Evolutionary conservation across 2,888 invertebrate species (phyloP).

Genomic region (Agrochola circellaris): DNA sequence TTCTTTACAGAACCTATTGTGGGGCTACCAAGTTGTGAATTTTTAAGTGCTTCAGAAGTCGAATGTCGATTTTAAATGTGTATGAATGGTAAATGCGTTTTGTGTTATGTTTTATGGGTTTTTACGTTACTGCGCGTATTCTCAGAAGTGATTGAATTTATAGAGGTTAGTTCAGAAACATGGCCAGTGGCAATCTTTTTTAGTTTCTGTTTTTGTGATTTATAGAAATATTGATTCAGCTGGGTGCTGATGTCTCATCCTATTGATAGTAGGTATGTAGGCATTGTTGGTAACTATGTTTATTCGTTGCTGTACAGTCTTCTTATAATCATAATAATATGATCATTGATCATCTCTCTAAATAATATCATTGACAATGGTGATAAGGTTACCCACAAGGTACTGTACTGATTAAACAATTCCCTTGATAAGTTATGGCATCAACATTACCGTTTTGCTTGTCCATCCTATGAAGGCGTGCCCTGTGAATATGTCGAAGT

Average conservation of each 20-base stretch:
- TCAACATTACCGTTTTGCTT: conserved; percentile 30
- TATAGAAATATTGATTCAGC: not conserved
- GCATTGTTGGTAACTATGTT: not conserved
- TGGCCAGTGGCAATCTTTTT: not conserved
- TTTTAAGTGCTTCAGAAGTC: conserved; percentile 70
- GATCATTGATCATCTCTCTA: not conserved
- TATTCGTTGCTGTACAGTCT: not conserved
- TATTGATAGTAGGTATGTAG: too few relatives aligned
- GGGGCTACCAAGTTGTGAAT: conserved; percentile 74
- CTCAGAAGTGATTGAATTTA: conserved; percentile 26
- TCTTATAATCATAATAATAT: not conserved
- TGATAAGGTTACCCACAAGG: not conserved
- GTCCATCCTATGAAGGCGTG: conserved; percentile 52
- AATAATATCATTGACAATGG: not conserved
- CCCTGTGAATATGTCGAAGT: conserved; percentile 41
- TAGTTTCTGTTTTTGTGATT: not conserved
- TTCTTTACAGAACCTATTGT: conserved; percentile 67
- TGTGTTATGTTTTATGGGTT: conserved; percentile 38
- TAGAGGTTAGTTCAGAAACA: not conserved
- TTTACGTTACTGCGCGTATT: conserved; percentile 21
- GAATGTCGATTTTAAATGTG: conserved; percentile 38
- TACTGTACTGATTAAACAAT: conserved; percentile 2
- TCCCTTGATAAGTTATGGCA: conserved; percentile 19
- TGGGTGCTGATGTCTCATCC: too few relatives aligned
- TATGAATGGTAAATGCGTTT: conserved; percentile 45